Base-by-base conservation (phyloP, 2,797 vertebrate genomes). In the Crocodylus rhombifer region DNA sequence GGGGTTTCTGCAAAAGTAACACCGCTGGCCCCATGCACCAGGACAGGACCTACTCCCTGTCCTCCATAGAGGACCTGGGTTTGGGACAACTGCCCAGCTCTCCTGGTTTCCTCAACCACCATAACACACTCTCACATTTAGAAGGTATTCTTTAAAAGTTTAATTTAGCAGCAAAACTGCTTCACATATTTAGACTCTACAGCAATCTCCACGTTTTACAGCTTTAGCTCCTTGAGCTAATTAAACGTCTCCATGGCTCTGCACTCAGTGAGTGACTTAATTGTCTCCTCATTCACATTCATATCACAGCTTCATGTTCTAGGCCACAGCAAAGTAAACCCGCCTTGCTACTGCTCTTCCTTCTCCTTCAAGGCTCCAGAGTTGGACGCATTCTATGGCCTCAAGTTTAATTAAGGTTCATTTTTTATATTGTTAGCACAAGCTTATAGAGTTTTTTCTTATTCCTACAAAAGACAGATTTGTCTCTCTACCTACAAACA, bases 201-300 rank as follows among this genome's bases (percentile, higher is more conserved):
- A 95, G 91, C 92, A 94, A 93, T 87, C 89, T 80, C 62, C 64
- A 77, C 75, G 85, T 91, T 95, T 97, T 90, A 84, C 87, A 93
- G 93, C 1, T 0, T 79, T 67, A 90, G 90, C 86, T 96, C 91
- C 88, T 73, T 26, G 78, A 67, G 75, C 95, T 96, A 97, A 97
- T 97, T 97, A 97, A 95, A 93, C 86, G 84, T 94, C 91, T 96
- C 63, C 2, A 90, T 84, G 91, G 86, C 88, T 95, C 92, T 91
- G 94, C 77, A 65, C 87, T 96, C 89, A 78, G 95, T 82, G 93
- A 96, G 94, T 1, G 0, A 94, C 87, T 97, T 97, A 97, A 96
- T 97, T 96, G 95, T 96, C 86, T 97, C 60, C 92, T 97, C 94
- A 86, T 97, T 96, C 90, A 89, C 95, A 95, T 97, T 97, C 96